These are phyloP conservation scores for Stenodema calcarata DNA, from an alignment of 2,888 invertebrate genomes.

Conservation along the genomic window DNA sequence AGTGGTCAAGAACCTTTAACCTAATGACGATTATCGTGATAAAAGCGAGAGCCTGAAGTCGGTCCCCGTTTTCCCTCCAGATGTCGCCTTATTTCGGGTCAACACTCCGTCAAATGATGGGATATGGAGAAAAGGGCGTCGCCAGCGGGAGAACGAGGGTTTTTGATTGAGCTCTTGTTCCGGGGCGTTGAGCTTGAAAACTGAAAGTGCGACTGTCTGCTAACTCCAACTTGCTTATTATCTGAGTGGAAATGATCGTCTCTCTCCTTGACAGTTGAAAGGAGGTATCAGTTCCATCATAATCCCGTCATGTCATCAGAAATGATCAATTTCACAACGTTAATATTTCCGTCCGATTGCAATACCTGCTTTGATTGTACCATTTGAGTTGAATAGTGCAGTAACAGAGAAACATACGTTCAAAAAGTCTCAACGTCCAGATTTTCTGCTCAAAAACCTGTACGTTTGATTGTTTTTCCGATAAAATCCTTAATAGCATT, in stretches of 20 bases:
- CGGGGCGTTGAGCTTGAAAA: not conserved
- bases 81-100: not conserved
- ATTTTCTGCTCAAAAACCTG: too few species aligned
- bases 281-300: not conserved
- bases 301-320: not conserved
- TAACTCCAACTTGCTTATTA: not conserved
- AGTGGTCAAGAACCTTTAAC: too few species aligned
- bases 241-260: not conserved
- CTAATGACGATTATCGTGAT: too few species aligned
- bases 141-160: too few species aligned
- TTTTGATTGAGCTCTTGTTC: not conserved
- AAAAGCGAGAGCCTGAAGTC: not conserved
- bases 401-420: too few species aligned
- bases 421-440: too few species aligned
- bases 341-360: not conserved
- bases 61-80: not conserved
- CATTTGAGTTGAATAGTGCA: too few species aligned
- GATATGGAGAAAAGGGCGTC: not conserved
- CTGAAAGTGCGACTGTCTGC: not conserved
- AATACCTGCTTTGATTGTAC: too few species aligned
- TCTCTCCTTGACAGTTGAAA: not conserved
- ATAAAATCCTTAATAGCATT: too few species aligned
- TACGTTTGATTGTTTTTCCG: too few species aligned
- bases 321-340: not conserved
- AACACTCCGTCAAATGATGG: not conserved